Evolutionary conservation across 1,140 invertebrate species (phyloP).

Genomic region (Globodera rostochiensis): DNA sequence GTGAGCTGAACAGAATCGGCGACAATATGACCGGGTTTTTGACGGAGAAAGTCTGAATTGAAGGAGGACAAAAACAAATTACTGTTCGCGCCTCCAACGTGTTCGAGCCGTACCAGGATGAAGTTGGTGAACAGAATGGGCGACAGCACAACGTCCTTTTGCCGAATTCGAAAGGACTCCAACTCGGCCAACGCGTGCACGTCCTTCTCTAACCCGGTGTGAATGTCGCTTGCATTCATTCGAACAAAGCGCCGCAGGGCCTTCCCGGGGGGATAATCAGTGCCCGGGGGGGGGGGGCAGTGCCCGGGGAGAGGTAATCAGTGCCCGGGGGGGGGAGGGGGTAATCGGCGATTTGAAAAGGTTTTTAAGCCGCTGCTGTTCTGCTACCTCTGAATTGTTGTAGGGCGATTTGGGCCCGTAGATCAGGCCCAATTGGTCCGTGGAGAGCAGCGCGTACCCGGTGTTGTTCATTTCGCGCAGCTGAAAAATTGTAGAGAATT

Average conservation of each 20-base stretch:
- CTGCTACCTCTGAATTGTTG: conserved; percentile 30
- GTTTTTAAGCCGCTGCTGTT: not conserved
- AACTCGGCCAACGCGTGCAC: conserved; percentile 22
- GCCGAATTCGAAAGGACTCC: conserved; percentile 25
- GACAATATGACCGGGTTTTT: conserved; percentile 39
- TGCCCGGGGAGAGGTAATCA: too few relatives aligned
- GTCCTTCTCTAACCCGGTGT: conserved; percentile 5
- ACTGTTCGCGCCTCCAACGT: too few relatives aligned
- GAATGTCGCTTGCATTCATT: not conserved
- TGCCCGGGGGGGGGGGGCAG: too few relatives aligned
- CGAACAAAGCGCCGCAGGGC: conserved; percentile 35
- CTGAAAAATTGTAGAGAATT: conserved; percentile 27
- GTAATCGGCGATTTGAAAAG: too few relatives aligned
- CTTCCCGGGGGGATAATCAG: not conserved
- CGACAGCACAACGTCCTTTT: conserved; percentile 32
- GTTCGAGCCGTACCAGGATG: not conserved
- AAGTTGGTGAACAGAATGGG: conserved; percentile 29
- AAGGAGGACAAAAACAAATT: not conserved
- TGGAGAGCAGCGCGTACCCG: conserved; percentile 53
- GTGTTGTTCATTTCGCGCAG: conserved; percentile 53
- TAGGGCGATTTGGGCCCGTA: conserved; percentile 60
- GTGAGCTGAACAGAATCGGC: conserved; percentile 42
- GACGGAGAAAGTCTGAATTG: conserved; percentile 11
- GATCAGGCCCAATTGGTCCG: conserved; percentile 51
- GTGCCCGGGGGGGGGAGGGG: too few relatives aligned